Base-by-base conservation (phyloP, 2,888 invertebrate species). In the Plebejus melissa region DNA sequence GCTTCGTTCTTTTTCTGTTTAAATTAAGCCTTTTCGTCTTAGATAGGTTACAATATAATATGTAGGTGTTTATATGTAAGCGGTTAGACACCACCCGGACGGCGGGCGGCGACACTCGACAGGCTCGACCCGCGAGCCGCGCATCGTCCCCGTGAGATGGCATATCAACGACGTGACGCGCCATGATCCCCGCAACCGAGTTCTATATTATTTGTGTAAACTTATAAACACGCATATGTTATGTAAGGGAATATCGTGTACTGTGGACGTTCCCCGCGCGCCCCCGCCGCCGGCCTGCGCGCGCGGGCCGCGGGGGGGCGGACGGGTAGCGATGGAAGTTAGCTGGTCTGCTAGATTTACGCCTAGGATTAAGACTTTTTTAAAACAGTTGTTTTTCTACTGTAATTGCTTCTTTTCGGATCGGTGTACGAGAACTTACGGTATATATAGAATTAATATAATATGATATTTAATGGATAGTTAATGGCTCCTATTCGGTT, bases 401-500 rank as follows among this genome's bases (percentile, higher is more conserved):
- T 87, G 86, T 89, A 90, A 87, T 84, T 82, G 93, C 91, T 92
- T 91, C 87, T 89, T 92, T 90, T 89, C 87, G 84, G 84, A 88
- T 88, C 86, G 86, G 83, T 90, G 88, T 90, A 89, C 83, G 86
- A 86, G 83, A 84, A 86, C 83, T 85, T 84, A 80, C 80, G 76
- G 77, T 77, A 85, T 83, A 85, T 86, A 86, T 82, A 83, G 85
- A 85, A 83, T 81, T 79, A 80, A 82, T 87, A 87, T 87, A 76
- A 83, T 87, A 87, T 86, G 80, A 83, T 87, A 86, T 86, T 83
- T 88, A 86, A 86, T 83, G 83, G 82, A 84, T 87, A 88, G 85
- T 86, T 87, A 82, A 86, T 82, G 82, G 83, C 83, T 88, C 88
- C 84, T 82, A 79, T 85, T 86, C 82, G 79, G 82, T 86, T 88